Evolutionary conservation across 2,113 vertebrate genomes (phyloP).

Genomic region (Sardina pilchardus): DNA sequence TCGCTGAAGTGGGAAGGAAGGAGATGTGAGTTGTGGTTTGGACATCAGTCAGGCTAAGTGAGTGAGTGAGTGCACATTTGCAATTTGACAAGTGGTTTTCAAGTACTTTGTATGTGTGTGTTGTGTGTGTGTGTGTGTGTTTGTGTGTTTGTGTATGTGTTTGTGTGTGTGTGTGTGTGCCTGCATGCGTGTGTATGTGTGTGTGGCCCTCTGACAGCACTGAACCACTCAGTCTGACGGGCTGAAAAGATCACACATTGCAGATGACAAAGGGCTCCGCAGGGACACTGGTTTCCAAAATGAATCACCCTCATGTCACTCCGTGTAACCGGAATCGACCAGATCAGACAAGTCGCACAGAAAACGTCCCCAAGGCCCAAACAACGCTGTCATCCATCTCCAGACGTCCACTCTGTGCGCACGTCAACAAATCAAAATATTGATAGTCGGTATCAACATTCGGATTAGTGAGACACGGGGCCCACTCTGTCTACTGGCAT

Average conservation of each 20-base stretch:
- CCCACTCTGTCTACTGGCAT: too few relatives aligned
- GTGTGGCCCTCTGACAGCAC: conserved; percentile 22
- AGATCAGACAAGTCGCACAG: not conserved
- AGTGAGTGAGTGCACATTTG: not conserved
- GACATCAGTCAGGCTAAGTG: not conserved
- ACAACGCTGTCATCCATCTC: too few relatives aligned
- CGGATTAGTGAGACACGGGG: too few relatives aligned
- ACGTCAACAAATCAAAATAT: not conserved
- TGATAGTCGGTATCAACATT: not conserved
- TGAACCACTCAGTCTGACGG: too few relatives aligned
- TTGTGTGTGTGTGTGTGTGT: too few relatives aligned
- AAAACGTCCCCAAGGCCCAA: too few relatives aligned
- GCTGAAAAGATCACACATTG: not conserved
- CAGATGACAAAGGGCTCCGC: not conserved
- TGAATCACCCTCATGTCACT: not conserved
- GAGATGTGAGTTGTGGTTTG: too few relatives aligned
- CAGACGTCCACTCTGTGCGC: too few relatives aligned
- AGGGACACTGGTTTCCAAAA: not conserved
- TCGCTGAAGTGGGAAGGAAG: too few relatives aligned
- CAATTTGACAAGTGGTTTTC: too few relatives aligned
- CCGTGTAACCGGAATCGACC: not conserved
- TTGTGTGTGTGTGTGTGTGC: not conserved
- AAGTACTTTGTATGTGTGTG: not conserved
- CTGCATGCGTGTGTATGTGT: not conserved
- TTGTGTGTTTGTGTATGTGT: too few relatives aligned